Evolutionary conservation across 64 coral and sea anemone species (phyloP).

Genomic region (Montipora capricornis): DNA sequence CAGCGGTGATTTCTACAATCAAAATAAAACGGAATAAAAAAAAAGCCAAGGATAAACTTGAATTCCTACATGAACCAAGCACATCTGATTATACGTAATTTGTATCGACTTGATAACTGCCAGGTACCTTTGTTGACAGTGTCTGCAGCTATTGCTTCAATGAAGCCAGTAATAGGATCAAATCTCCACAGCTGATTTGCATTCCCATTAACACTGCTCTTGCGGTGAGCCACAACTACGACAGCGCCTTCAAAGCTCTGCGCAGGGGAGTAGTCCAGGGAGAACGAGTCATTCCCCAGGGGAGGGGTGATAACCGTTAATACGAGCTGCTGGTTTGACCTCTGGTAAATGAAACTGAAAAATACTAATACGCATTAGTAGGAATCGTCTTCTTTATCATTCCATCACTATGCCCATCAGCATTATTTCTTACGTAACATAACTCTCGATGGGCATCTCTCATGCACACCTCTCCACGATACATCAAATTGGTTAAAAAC

Average conservation of each 20-base stretch:
- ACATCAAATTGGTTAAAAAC: too few species aligned
- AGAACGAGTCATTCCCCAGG: conserved; percentile 72
- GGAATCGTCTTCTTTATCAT: too few species aligned
- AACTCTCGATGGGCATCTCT: too few species aligned
- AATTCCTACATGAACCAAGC: too few species aligned
- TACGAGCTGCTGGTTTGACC: conserved; percentile 83
- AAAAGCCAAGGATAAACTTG: background rate
- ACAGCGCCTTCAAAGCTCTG: conserved; percentile 75
- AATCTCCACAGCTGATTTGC: conserved; percentile 91
- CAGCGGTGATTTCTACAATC: conserved; percentile 86
- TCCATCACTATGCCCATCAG: too few species aligned
- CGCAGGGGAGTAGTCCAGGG: conserved; percentile 57
- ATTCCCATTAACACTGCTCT: conserved; percentile 83
- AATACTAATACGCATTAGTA: background rate
- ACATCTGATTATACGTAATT: too few species aligned
- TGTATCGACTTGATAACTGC: background rate
- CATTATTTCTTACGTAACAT: too few species aligned
- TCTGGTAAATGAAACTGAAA: conserved; percentile 71
- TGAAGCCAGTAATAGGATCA: conserved; percentile 80
- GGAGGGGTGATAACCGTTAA: conserved; percentile 90
- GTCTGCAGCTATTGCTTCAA: conserved; percentile 89
- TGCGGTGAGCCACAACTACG: conserved; percentile 83
- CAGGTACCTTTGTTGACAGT: conserved; percentile 81
- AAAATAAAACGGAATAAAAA: background rate
- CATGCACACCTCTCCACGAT: too few species aligned